These are phyloP conservation scores for Tenualosa ilisha DNA, from an alignment of 2,797 vertebrate species.

Conservation along the genomic window DNA sequence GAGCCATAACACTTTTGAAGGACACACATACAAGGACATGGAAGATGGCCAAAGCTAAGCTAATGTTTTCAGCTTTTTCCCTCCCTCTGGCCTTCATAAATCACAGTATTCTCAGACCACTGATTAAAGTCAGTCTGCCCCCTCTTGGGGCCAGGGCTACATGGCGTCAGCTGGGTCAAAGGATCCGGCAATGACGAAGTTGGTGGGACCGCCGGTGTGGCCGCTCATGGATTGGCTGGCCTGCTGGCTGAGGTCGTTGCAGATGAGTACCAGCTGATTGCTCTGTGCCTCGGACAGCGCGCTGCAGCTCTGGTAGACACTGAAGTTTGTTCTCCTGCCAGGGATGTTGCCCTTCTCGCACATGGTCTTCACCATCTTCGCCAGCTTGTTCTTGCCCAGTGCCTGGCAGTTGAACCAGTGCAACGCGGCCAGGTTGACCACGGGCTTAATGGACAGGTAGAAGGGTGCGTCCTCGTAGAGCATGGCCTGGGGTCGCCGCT, in stretches of 20 bases:
- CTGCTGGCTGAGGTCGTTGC: constrained; percentile 83
- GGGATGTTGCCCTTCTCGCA: constrained; percentile 86
- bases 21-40: neutral
- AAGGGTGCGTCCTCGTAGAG: constrained; percentile 81
- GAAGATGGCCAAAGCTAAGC: neutral
- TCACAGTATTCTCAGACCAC: neutral
- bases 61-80: neutral
- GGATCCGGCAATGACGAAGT: constrained; percentile 80
- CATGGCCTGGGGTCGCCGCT: constrained; percentile 81
- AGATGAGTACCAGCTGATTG: constrained; percentile 83
- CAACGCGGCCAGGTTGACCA: constrained; percentile 79
- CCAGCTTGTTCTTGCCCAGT: constrained; percentile 83
- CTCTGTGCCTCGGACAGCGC: constrained; percentile 82
- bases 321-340: constrained; percentile 83
- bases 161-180: constrained; percentile 78
- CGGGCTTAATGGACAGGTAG: constrained; percentile 82
- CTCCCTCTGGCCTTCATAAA: neutral
- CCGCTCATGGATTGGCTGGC: constrained; percentile 76
- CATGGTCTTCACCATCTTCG: constrained; percentile 87
- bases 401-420: constrained; percentile 86
- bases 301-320: constrained; percentile 84
- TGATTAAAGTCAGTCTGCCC: neutral
- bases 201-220: constrained; percentile 68
- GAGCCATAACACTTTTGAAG: neutral
- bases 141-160: neutral